Base-by-base conservation (phyloP, 2,888 invertebrate species). In the Drosophila pseudotalamancana region DNA sequence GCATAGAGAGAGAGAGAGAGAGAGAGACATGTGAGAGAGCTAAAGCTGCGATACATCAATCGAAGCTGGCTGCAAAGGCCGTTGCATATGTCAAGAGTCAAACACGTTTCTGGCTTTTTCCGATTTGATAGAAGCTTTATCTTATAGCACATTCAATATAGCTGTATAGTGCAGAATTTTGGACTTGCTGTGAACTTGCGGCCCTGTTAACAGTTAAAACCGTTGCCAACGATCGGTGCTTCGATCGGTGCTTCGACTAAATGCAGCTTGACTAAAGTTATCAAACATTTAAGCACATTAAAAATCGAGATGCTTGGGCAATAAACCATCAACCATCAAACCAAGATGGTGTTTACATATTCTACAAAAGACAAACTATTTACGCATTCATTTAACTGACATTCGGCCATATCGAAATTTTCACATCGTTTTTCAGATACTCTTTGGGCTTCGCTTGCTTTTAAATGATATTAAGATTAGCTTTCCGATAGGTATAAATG, bases 1-100 rank as follows among this genome's bases (percentile, higher is more conserved):
- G n/a, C 14, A 37, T 6, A 25, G 8, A 27, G 9, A 23, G n/a
- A n/a, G n/a, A n/a, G n/a, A n/a, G n/a, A n/a, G n/a, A n/a, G n/a
- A n/a, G n/a, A n/a, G n/a, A 16, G n/a, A 23, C 8, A 34, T 34
- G 21, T 48, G 8, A n/a, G 35, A 19, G 31, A 25, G 45, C 45
- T 55, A 45, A 56, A 40, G 43, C 53, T 61, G 43, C 54, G 54
- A 64, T 60, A 77, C 70, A 85, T 85, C 82, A 83, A 82, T 77
- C 84, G 74, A 63, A 54, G 48, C 27, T 40, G 25, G 50, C 49
- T 69, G 56, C 67, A 83, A 82, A 83, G 83, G 83, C 86, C 86
- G 83, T 70, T 80, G 83, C 67, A 83, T 85, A 83, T 85, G 83
- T 77, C 86, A 83, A 75, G 77, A 75, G 83, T 83, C 86, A 83